Evolutionary conservation across 2,888 invertebrate genomes (phyloP), one percentile per base, ranked within the genome.

Genomic region (Ophion obscuratus): DNA sequence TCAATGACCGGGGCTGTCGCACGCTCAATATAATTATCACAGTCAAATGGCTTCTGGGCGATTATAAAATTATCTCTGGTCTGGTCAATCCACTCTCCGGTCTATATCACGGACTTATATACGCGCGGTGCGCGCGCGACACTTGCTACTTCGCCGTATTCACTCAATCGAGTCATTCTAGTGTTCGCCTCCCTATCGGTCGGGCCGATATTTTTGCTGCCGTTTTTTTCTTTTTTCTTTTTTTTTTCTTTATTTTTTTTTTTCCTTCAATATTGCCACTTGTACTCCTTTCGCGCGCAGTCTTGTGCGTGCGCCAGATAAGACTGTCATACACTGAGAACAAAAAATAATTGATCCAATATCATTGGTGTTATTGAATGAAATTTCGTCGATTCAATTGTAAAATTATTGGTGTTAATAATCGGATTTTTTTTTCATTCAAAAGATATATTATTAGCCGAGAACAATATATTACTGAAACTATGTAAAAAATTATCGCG

Each of bases 11-110:
- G 27, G 61, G 53, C 53, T 14, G 17, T 68, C 40, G 78, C 40
- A 59, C 47, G 53, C 47, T 71, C 79, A 53, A 79, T 70, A 62
- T 71, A 71, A 79, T 71, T 71, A 80, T 64, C 79, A 70, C 79
- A 64, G 71, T 64, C 64, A 73, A 80, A 71, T 71, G 79, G 79
- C 79, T 80, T 80, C 79, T 80, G 64, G 36, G 64, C 62, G 40
- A 71, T 80, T 77, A 77, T 62, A 44, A 71, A 71, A 82, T 76
- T 53, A 70, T 82, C 70, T 57, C 66, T 73, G 9, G 47, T 83
- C 82, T 27, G 76, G 76, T 82, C 76, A 71, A 76, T 82, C 70
- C 76, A 53, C 68, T 47, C 53, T 36, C 7, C 40, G n/a, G 27
- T 36, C 40, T 68, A 20, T 57, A 20, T 73, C 59, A 11, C 70